Evolutionary conservation across 1,140 invertebrate genomes (phyloP).

Genomic region (Rhizoglyphus robini): DNA sequence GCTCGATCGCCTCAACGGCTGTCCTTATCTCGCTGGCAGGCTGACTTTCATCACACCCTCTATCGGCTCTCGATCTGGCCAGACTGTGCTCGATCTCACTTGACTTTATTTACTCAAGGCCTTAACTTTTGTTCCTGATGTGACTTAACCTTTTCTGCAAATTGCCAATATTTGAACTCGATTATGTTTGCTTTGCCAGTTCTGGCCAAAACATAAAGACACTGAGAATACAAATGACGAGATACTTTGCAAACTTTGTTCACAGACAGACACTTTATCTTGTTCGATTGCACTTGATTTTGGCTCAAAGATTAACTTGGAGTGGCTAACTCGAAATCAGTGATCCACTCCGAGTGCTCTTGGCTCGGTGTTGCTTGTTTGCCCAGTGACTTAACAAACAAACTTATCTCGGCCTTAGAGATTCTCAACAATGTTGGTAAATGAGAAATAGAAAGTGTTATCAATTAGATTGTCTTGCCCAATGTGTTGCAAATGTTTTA

Average conservation of each 20-base stretch:
- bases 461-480: too few species aligned
- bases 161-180: neutral
- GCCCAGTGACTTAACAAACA: slow-evolving; percentile 7
- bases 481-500: too few species aligned
- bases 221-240: neutral
- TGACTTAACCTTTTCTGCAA: slow-evolving; percentile 1
- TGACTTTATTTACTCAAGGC: neutral
- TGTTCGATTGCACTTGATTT: neutral
- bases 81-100: neutral
- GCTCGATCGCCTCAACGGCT: too few species aligned
- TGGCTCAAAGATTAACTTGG: neutral
- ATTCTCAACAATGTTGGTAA: too few species aligned
- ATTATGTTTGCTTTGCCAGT: neutral
- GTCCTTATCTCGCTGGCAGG: neutral
- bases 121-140: slow-evolving; percentile 6
- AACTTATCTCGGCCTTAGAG: too few species aligned
- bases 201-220: neutral
- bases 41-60: neutral
- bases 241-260: too few species aligned
- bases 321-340: neutral
- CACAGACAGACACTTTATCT: slow-evolving; percentile 12
- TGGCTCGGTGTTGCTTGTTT: neutral
- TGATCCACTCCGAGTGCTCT: neutral
- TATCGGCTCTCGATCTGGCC: neutral
- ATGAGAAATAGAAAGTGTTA: too few species aligned